phyloP scores from a whole-genome alignment of 2,888 invertebrate species.

The Andrena minutula region DNA sequence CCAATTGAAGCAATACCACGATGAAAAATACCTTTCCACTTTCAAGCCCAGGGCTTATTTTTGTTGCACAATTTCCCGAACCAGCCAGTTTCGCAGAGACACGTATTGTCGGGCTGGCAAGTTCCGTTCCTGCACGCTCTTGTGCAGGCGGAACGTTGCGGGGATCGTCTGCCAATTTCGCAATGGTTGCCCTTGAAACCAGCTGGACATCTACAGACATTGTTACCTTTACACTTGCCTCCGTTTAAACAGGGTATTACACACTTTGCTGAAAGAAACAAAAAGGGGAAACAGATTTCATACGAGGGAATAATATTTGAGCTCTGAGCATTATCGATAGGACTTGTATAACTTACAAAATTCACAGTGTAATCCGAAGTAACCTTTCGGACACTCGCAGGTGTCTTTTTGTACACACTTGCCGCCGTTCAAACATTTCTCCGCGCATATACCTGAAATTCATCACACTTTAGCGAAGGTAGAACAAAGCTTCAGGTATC shows the following conservation, averaged over 20 bases:
- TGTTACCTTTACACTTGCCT: conserved; percentile 95
- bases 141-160: conserved; percentile 90
- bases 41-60: conserved; percentile 87
- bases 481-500: too few species aligned
- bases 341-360: conserved; percentile 90
- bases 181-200: conserved; percentile 96
- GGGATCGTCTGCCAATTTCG: conserved; percentile 92
- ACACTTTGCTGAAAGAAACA: conserved; percentile 89
- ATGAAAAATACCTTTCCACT: conserved; percentile 28
- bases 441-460: conserved; percentile 93
- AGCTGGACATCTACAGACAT: conserved; percentile 94
- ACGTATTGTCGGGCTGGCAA: conserved; percentile 90
- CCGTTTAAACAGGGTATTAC: conserved; percentile 96
- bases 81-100: conserved; percentile 94
- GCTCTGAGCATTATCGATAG: background rate
- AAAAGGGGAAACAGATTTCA: conserved; percentile 22
- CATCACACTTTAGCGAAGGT: conserved; percentile 42
- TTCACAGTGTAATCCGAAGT: conserved; percentile 95
- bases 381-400: conserved; percentile 96
- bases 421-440: conserved; percentile 97
- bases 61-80: conserved; percentile 93
- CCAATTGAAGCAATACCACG: conserved; percentile 60
- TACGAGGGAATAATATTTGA: background rate
- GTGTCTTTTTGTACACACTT: conserved; percentile 97
- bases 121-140: conserved; percentile 92